Evolutionary conservation across 2,888 invertebrate genomes (phyloP).

Genomic region (Hipparchia sbordonii): DNA sequence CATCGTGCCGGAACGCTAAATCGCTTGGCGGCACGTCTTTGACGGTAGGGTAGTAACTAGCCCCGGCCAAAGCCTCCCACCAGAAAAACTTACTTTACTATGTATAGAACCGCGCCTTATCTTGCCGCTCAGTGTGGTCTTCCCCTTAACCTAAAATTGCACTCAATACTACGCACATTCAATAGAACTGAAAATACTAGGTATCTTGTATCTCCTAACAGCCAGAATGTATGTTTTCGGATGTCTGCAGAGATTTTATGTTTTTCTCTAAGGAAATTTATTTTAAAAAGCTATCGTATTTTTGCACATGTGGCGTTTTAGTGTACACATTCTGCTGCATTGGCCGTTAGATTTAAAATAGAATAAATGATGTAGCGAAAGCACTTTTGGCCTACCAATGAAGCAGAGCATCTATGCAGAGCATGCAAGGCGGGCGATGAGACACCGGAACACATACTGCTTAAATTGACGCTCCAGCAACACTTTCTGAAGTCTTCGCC

Average conservation of each 20-base stretch:
- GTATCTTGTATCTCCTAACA: conserved; percentile 4
- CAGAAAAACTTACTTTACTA: no score
- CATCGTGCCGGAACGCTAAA: no score
- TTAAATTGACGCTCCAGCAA: no score
- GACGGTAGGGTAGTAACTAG: no score
- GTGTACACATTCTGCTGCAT: conserved; percentile 8
- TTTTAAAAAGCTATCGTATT: conserved; percentile 15
- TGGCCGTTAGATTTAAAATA: conserved; percentile 11
- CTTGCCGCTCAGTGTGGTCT: no score
- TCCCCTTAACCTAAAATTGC: not conserved
- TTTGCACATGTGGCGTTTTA: conserved; percentile 20
- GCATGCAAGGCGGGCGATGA: no score
- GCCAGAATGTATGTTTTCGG: conserved; percentile 7
- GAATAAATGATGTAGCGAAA: conserved; percentile 4
- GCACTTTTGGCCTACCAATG: not conserved
- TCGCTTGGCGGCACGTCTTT: no score
- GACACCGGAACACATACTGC: no score
- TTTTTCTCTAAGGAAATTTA: conserved; percentile 21
- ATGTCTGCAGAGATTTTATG: conserved; percentile 18
- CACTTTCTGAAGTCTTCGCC: no score
- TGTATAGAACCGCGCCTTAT: no score
- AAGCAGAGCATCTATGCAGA: not conserved
- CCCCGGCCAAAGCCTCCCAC: no score
- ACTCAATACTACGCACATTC: not conserved
- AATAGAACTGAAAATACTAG: conserved; percentile 8